phyloP scores from a whole-genome alignment of 2,888 invertebrate genomes.

The Drosophila peninsularis region DNA sequence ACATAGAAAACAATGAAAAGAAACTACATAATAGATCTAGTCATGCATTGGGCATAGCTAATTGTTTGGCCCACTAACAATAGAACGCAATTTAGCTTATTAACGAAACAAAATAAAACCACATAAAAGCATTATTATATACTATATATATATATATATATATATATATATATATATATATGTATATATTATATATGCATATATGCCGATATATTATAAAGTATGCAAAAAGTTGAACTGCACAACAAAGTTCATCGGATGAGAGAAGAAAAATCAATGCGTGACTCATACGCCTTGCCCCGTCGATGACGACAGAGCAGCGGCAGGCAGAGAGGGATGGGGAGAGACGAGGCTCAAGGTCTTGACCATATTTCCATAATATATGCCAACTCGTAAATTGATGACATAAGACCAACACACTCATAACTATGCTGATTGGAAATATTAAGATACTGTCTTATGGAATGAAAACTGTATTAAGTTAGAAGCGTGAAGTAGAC shows the following conservation, averaged over 20 bases:
- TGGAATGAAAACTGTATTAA: background rate
- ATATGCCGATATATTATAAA: background rate
- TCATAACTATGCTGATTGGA: conserved; percentile 29
- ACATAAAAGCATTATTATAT: conserved; percentile 12
- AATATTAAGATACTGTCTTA: background rate
- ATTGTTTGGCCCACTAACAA: conserved; percentile 23
- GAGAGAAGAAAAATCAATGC: conserved; percentile 27
- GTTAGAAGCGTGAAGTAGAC: background rate
- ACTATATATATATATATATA: too few species aligned
- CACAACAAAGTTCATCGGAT: conserved; percentile 14
- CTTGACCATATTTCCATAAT: conserved; percentile 43
- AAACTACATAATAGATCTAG: conserved; percentile 1
- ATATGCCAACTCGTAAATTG: conserved; percentile 29
- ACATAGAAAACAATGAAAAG: background rate
- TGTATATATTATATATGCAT: background rate
- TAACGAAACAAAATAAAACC: conserved; percentile 23
- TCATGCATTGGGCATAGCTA: conserved; percentile 1
- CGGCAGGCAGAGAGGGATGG: background rate
- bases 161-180: background rate
- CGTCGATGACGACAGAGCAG: conserved; percentile 13
- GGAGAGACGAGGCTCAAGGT: conserved; percentile 37
- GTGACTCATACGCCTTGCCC: conserved; percentile 35
- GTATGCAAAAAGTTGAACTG: conserved; percentile 14
- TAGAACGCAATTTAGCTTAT: conserved; percentile 39
- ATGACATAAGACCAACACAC: conserved; percentile 45